Evolutionary conservation across 2,113 vertebrate genomes (phyloP).

Genomic region (Catagonus wagneri): DNA sequence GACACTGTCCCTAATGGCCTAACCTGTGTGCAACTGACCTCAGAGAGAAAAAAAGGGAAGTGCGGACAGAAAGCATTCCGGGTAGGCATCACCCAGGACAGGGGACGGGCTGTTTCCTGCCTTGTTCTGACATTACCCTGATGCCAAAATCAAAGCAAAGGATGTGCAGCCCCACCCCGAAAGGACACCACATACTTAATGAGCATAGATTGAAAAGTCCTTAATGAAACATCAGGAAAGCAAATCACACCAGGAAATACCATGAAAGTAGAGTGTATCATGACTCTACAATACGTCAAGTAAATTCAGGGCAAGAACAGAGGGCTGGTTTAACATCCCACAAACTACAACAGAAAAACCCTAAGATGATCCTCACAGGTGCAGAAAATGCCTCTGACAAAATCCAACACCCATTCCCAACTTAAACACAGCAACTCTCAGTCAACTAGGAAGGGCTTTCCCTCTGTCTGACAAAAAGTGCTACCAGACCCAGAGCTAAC

Average conservation of each 20-base stretch:
- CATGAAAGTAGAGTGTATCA: neutral
- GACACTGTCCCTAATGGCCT: neutral
- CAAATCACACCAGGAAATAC: neutral
- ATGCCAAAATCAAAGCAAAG: neutral
- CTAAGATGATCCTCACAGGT: neutral
- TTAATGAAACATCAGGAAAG: neutral
- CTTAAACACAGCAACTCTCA: neutral
- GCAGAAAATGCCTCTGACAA: neutral
- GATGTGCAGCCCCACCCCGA: neutral
- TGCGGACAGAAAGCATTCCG: neutral
- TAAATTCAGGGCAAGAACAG: neutral
- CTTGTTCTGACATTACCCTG: neutral
- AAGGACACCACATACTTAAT: neutral
- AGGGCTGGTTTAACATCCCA: neutral
- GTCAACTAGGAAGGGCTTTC: neutral
- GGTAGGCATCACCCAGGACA: too few relatives aligned
- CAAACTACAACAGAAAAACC: neutral
- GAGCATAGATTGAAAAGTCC: neutral
- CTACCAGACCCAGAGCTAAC: neutral
- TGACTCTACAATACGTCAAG: neutral
- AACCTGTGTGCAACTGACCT: neutral
- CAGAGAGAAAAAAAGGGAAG: neutral
- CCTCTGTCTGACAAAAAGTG: neutral
- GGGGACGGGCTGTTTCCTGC: neutral
- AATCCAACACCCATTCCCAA: neutral